phyloP scores from a whole-genome alignment of 2,797 vertebrate genomes.

The Cuniculus paca region DNA sequence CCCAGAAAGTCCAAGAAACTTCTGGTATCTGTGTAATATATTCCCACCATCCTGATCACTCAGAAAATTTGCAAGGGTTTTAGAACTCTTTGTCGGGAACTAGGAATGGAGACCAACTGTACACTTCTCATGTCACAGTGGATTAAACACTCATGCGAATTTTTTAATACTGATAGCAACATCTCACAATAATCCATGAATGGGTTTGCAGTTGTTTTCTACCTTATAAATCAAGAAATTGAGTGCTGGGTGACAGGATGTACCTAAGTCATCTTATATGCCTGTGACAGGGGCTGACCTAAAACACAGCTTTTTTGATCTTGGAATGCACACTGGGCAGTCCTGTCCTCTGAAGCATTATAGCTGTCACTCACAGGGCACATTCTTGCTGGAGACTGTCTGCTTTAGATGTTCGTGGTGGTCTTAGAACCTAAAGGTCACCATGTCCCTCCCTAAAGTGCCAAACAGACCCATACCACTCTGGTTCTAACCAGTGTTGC shows the following conservation, averaged over 20 bases:
- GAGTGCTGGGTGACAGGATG: background rate
- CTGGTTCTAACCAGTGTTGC: background rate
- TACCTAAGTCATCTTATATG: background rate
- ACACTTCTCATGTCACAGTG: background rate
- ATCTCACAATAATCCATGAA: too few relatives aligned
- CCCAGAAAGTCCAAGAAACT: background rate
- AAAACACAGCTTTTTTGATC: background rate
- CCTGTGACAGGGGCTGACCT: background rate
- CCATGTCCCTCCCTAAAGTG: background rate
- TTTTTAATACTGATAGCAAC: background rate
- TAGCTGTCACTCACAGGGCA: background rate
- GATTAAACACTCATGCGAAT: too few relatives aligned
- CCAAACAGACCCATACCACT: background rate
- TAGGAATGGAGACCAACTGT: background rate
- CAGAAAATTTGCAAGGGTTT: background rate
- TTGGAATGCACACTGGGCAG: background rate
- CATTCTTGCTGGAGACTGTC: background rate
- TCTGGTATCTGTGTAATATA: background rate
- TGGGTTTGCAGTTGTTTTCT: background rate
- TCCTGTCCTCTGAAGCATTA: background rate
- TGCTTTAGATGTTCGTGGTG: background rate
- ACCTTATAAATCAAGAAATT: background rate
- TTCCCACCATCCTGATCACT: background rate
- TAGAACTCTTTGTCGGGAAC: background rate
- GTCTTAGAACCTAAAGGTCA: background rate